Base-by-base conservation (phyloP, 2,888 invertebrate genomes). In the Athripsodes cinereus region DNA sequence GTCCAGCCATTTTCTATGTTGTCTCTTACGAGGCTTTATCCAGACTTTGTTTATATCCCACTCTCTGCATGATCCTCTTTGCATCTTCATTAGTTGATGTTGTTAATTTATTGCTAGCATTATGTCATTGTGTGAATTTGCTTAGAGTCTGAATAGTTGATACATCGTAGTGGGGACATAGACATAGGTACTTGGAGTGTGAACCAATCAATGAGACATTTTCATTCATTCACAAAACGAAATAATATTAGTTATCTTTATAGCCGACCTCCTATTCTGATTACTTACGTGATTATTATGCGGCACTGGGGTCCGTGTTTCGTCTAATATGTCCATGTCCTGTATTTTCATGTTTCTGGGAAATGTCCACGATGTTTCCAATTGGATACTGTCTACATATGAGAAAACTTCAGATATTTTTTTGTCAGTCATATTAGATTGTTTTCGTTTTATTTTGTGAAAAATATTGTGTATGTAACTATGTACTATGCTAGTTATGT, bases 1-100 rank as follows among this genome's bases (percentile, higher is more conserved):
- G 40, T 31, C 44, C 77, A 75, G 78, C 77, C 77, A 78, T 78
- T 76, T 77, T 76, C 68, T 70, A 68, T 67, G 51, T 58, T 70
- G 69, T 71, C 72, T 55, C 34, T 40, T 40, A 13, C 13, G 40
- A 40, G 40, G 40, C 8, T 40, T 40, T 40, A 40, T n/a, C 16
- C 40, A n/a, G 13, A 31, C 16, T 40, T 40, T 40, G 40, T 40
- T 40, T 40, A 40, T 40, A 13, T 40, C 16, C 40, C 13, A 40
- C 16, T 40, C 40, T 40, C 13, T n/a, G 13, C n/a, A 40, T 40
- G 5, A 3, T 40, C 5, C 40, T 40, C 5, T 13, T 40, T n/a
- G 13, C 13, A 13, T 40, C 8, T 40, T 13, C 16, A 13, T 13
- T 40, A 31, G 6, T 40, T 13, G 5, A 13, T 40, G 16, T 40